These are phyloP conservation scores for Cotesia congregata DNA, from an alignment of 2,888 invertebrate genomes.

Conservation along the genomic window DNA sequence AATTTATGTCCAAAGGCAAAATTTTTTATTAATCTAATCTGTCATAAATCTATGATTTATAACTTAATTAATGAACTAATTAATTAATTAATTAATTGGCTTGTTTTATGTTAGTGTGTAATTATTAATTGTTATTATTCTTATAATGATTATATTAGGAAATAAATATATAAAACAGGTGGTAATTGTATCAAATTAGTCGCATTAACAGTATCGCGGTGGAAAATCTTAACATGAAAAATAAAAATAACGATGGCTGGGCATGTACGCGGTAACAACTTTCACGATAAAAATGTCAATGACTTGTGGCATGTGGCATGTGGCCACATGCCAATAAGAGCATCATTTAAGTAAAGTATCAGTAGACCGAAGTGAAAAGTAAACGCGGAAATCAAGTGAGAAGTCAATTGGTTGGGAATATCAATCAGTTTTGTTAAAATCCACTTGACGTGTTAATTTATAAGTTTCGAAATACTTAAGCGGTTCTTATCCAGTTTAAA, in stretches of 20 bases:
- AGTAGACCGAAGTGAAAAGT: constrained; percentile 25
- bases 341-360: neutral
- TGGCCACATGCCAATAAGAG: constrained; percentile 9
- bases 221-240: constrained; percentile 28
- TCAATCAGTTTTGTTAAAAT: neutral
- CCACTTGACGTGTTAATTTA: constrained; percentile 23
- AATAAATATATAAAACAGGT: constrained; percentile 11
- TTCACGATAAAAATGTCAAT: constrained; percentile 52
- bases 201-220: constrained; percentile 30
- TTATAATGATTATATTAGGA: constrained; percentile 2
- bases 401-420: constrained; percentile 11
- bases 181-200: constrained; percentile 41
- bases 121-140: neutral
- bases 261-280: constrained; percentile 36
- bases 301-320: constrained; percentile 36
- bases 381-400: constrained; percentile 30
- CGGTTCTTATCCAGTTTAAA: neutral
- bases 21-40: no score
- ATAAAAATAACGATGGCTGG: constrained; percentile 19
- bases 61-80: no score
- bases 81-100: no score
- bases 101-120: no score
- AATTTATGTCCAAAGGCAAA: no score
- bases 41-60: no score
- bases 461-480: neutral